A percentile compares a stretch with the other conserved stretches of the same genome.
phyloP scores from a whole-genome alignment of 2,888 invertebrate genomes.

The Epinotia ramella region DNA sequence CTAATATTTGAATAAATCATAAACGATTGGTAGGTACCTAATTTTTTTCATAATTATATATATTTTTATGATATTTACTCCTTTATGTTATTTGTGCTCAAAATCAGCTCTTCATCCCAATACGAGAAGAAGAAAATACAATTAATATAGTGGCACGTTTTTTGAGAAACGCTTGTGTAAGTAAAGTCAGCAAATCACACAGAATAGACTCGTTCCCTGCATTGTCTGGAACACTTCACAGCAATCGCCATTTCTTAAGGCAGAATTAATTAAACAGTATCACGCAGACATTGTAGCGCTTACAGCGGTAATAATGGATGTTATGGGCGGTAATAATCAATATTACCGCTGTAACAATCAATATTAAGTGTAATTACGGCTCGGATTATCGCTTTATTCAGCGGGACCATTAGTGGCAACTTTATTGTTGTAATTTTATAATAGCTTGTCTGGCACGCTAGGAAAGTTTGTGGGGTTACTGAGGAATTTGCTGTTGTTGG shows the following conservation, averaged over 20 bases:
- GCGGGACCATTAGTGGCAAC: slow-evolving; percentile 54
- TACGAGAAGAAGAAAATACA: too few species aligned
- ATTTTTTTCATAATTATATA: too few species aligned
- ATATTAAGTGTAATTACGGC: slow-evolving; percentile 57
- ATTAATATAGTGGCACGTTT: too few species aligned
- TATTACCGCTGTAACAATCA: slow-evolving; percentile 60
- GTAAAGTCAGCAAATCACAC: not conserved
- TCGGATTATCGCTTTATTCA: slow-evolving; percentile 65
- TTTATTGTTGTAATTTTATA: slow-evolving; percentile 65
- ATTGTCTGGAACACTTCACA: not conserved
- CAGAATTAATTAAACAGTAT: slow-evolving; percentile 48
- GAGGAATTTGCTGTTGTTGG: not conserved
- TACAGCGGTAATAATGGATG: slow-evolving; percentile 46
- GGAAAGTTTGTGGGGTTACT: slow-evolving; percentile 7
- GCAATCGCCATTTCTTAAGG: slow-evolving; percentile 11
- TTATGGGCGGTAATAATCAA: slow-evolving; percentile 55
- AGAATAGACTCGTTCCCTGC: not conserved
- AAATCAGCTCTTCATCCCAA: too few species aligned
- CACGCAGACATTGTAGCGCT: slow-evolving; percentile 60
- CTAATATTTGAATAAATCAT: too few species aligned
- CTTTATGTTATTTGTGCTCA: too few species aligned
- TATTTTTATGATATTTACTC: too few species aligned
- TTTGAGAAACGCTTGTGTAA: too few species aligned
- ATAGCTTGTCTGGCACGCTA: slow-evolving; percentile 47
- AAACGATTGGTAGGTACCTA: too few species aligned